Conservation (phyloP, 2,888 invertebrate species). For the Shargacucullia verbasci region DNA sequence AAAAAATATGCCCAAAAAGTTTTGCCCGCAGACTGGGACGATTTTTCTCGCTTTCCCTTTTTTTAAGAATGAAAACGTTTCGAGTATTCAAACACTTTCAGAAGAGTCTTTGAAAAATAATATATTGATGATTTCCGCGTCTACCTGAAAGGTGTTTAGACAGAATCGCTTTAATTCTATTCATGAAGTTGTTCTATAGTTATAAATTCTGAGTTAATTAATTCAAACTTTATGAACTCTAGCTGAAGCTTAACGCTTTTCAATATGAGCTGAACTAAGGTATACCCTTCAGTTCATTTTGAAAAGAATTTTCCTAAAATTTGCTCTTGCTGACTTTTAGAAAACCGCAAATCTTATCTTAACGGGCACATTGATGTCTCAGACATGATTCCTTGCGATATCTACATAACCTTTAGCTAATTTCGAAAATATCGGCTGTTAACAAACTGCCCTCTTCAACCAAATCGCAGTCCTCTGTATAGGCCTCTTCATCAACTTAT, state of each 20-base stretch:
- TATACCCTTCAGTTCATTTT: not conserved
- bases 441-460: not conserved
- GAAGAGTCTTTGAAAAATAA: constrained; percentile 1
- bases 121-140: not conserved
- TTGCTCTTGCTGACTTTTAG: not conserved
- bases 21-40: constrained; percentile 51
- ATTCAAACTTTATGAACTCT: not conserved
- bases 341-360: too few relatives aligned
- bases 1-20: constrained; percentile 61
- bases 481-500: not conserved
- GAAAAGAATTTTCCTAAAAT: not conserved
- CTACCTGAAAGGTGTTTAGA: too few relatives aligned
- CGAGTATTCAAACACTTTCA: not conserved
- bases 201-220: not conserved
- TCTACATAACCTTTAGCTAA: too few relatives aligned
- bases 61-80: constrained; percentile 30
- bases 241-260: not conserved
- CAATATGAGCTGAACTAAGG: too few relatives aligned
- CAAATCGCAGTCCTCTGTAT: not conserved
- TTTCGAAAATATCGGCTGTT: too few relatives aligned
- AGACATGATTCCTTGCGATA: too few relatives aligned
- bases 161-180: constrained; percentile 1
- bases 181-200: not conserved
- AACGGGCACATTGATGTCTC: too few relatives aligned
- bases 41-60: constrained; percentile 31